These are phyloP conservation scores for Lumbricus terrestris DNA, from an alignment of 2,888 invertebrate species.

Conservation along the genomic window DNA sequence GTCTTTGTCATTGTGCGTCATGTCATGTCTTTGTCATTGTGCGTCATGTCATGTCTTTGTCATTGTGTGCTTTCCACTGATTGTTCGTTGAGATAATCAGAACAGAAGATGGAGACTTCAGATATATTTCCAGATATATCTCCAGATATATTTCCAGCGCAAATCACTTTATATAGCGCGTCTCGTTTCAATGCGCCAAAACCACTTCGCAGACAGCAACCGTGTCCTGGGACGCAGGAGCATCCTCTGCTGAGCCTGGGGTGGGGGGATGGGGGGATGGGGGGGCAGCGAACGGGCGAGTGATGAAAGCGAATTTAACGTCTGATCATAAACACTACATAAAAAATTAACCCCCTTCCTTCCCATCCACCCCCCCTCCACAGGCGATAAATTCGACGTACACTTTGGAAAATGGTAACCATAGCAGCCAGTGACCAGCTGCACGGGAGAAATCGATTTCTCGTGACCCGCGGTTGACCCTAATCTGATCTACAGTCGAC, in stretches of 20 bases:
- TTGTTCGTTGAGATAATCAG: neutral
- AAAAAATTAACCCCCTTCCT: neutral
- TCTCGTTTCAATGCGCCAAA: neutral
- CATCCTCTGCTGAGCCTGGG: too few species aligned
- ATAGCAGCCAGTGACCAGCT: neutral
- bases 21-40: neutral
- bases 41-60: neutral
- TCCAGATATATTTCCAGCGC: neutral
- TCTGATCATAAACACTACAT: neutral
- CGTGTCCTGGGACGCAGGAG: neutral
- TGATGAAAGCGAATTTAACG: conserved; percentile 3
- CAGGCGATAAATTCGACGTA: neutral
- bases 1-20: neutral
- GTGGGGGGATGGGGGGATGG: too few species aligned
- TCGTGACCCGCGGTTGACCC: neutral
- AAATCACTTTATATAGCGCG: neutral
- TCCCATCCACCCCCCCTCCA: neutral
- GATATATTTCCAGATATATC: neutral
- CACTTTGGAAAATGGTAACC: neutral
- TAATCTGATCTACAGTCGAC: conserved; percentile 8
- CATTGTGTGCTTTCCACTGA: neutral
- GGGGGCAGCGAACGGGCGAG: neutral
- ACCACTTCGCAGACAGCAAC: too few species aligned
- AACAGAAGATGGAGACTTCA: neutral
- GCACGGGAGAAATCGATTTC: conserved; percentile 5